Evolutionary conservation across 2,113 vertebrate genomes (phyloP).

Genomic region (Myrmophylax atrothorax): DNA sequence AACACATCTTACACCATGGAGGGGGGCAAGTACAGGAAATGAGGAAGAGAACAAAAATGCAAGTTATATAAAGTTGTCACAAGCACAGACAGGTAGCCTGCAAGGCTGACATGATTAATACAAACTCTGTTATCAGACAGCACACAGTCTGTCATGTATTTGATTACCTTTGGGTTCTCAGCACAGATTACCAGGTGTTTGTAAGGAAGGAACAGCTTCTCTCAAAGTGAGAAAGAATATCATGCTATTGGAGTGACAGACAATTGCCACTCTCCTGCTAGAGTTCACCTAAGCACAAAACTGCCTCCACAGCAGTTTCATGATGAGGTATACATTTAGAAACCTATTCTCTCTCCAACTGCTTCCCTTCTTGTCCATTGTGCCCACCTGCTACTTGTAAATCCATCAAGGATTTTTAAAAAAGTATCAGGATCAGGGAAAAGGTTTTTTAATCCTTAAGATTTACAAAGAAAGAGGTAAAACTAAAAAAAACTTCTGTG

Average conservation of each 20-base stretch:
- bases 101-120: neutral
- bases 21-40: neutral
- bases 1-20: fast-evolving
- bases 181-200: neutral
- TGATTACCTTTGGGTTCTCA: neutral
- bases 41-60: neutral
- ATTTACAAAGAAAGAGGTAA: neutral
- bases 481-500: neutral
- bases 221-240: neutral
- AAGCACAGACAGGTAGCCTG: neutral
- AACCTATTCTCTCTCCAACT: neutral
- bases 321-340: neutral
- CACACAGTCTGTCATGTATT: neutral
- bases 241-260: neutral
- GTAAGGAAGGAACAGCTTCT: neutral
- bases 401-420: neutral
- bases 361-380: neutral
- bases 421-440: neutral
- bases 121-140: neutral
- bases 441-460: neutral
- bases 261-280: neutral
- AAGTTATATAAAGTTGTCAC: neutral
- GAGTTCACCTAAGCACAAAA: neutral
- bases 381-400: neutral
- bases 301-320: neutral